These are phyloP conservation scores for Enteromius afrohamiltoni DNA, from an alignment of 2,797 vertebrate genomes.

Conservation along the genomic window DNA sequence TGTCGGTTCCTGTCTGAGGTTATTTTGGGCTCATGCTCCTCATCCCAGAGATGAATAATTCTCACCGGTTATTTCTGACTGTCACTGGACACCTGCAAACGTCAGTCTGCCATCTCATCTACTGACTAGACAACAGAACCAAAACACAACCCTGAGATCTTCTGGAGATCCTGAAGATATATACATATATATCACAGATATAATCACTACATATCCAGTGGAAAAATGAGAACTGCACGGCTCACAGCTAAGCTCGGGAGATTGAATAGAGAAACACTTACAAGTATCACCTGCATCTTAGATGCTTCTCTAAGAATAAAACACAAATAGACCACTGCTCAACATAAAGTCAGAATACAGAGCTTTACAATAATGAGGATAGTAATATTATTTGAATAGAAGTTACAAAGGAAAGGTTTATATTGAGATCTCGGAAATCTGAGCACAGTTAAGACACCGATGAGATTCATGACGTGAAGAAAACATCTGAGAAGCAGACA, in stretches of 20 bases:
- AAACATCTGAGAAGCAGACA: neutral
- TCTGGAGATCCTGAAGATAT: neutral
- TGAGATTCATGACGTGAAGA: too few relatives aligned
- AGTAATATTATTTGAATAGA: neutral
- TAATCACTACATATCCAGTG: neutral
- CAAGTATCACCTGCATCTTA: neutral
- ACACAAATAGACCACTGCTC: neutral
- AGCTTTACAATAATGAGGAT: neutral
- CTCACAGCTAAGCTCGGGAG: neutral
- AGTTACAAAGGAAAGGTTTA: too few relatives aligned
- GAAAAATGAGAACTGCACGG: neutral
- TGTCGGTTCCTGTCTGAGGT: neutral
- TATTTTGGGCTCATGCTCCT: conserved; percentile 54
- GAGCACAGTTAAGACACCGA: neutral
- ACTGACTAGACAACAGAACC: conserved; percentile 11
- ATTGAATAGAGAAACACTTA: neutral
- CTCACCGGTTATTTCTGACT: conserved; percentile 49
- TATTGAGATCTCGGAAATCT: neutral
- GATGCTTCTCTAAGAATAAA: neutral
- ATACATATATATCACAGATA: too few relatives aligned
- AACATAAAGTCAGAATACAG: neutral
- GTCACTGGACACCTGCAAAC: conserved; percentile 54
- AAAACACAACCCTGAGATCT: neutral
- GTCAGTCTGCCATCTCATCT: conserved; percentile 45
- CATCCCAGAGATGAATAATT: conserved; percentile 48